phyloP scores from a whole-genome alignment of 2,888 invertebrate species.

The Platycheirus albimanus region DNA sequence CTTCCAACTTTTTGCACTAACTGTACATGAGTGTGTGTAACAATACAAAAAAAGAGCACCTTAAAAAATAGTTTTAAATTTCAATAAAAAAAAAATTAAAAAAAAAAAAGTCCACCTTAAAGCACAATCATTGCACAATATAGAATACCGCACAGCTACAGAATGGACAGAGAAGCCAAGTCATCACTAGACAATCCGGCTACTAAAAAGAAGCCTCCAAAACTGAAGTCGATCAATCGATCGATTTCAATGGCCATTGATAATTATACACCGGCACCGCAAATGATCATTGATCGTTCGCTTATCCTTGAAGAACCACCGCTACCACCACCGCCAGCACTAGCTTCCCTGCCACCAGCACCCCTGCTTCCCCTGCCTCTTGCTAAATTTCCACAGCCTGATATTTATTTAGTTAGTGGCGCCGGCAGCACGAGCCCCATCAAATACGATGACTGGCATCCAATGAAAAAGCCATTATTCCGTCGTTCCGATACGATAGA shows the following conservation, averaged over 20 bases:
- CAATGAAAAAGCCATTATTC: constrained; percentile 81
- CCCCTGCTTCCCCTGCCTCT: constrained; percentile 78
- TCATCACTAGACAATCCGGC: constrained; percentile 82
- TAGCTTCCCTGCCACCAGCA: constrained; percentile 79
- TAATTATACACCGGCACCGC: constrained; percentile 80
- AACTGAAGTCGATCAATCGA: constrained; percentile 82
- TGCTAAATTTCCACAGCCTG: constrained; percentile 78
- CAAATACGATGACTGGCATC: constrained; percentile 79
- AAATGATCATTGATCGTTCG: constrained; percentile 78
- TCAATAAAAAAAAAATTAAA: too few relatives aligned
- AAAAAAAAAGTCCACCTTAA: constrained; percentile 56
- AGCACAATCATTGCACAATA: constrained; percentile 74
- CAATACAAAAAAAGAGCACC: constrained; percentile 27
- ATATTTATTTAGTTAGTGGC: constrained; percentile 82
- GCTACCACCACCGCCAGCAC: constrained; percentile 81
- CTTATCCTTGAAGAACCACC: constrained; percentile 80
- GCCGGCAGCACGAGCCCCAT: constrained; percentile 78
- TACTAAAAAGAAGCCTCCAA: constrained; percentile 82
- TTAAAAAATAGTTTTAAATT: constrained; percentile 4
- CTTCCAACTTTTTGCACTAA: constrained; percentile 39
- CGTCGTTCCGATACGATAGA: constrained; percentile 83
- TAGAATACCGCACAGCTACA: constrained; percentile 72
- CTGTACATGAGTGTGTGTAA: constrained; percentile 41
- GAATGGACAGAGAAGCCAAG: constrained; percentile 75
- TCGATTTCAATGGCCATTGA: constrained; percentile 83